These are phyloP conservation scores for Trididemnum nubilum DNA, from an alignment of 23 tunicate species.

Conservation along the genomic window DNA sequence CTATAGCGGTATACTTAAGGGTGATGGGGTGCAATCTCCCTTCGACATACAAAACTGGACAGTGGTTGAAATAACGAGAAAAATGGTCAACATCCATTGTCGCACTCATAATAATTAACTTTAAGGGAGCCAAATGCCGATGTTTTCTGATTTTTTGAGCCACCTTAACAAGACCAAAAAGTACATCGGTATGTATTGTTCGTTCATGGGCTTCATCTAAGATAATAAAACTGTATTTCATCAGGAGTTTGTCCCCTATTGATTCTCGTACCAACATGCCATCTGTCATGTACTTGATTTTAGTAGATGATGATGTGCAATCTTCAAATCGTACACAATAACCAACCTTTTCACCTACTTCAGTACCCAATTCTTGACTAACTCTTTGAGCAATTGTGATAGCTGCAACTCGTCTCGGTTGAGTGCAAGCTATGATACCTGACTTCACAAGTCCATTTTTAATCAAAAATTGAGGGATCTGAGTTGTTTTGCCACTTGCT, in stretches of 20 bases:
- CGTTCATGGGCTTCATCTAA: conserved; percentile 96
- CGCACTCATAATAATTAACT: conserved; percentile 86
- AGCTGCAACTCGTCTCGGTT: conserved; percentile 93
- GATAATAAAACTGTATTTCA: conserved; percentile 62
- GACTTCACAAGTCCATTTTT: conserved; percentile 40
- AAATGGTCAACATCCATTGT: conserved; percentile 98
- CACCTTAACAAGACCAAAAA: conserved; percentile 79
- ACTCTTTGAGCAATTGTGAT: conserved; percentile 91
- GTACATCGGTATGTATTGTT: conserved; percentile 87
- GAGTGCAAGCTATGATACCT: conserved; percentile 88
- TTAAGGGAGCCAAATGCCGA: conserved; percentile 27
- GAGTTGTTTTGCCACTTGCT: conserved; percentile 96
- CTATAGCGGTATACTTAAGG: conserved; percentile 46
- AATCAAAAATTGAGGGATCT: conserved; percentile 77
- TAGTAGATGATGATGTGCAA: conserved; percentile 58
- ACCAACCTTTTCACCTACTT: conserved; percentile 72
- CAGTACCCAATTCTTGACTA: conserved; percentile 53
- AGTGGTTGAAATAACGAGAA: conserved; percentile 67
- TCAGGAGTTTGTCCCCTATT: conserved; percentile 78
- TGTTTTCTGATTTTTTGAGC: conserved; percentile 70
- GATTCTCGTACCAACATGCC: conserved; percentile 92
- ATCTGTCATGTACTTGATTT: conserved; percentile 94
- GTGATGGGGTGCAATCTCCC: conserved; percentile 77
- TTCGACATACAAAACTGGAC: conserved; percentile 88
- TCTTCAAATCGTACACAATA: conserved; percentile 93